Percentiles rank a stretch among this genome's conserved stretches.
Conservation (phyloP, 2,888 invertebrate species). For the Aleiodes alternator region DNA sequence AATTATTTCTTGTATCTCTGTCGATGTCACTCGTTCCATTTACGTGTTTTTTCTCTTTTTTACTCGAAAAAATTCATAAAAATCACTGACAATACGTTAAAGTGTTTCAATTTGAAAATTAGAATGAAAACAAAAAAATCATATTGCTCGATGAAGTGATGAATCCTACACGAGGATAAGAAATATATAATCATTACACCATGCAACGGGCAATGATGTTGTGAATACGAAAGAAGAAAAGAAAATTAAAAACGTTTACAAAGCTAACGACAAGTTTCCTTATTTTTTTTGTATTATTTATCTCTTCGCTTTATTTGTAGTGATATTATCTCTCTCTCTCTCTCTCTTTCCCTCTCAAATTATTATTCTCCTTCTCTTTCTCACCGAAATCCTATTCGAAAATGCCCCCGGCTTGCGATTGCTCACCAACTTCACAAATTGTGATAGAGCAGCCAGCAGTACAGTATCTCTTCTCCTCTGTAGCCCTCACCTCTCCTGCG, state of each 20-base stretch:
- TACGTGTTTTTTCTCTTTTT: not conserved
- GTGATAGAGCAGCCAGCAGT: slow-evolving; percentile 38
- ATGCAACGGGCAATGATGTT: slow-evolving; percentile 1
- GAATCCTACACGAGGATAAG: slow-evolving; percentile 1
- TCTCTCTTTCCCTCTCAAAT: slow-evolving; percentile 7
- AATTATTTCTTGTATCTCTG: slow-evolving; percentile 24
- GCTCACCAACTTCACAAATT: slow-evolving; percentile 44
- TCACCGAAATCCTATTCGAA: slow-evolving; percentile 28
- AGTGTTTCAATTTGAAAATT: not conserved
- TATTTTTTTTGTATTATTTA: slow-evolving; percentile 2
- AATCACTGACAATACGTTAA: slow-evolving; percentile 21
- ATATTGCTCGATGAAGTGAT: slow-evolving; percentile 2
- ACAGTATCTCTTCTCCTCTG: slow-evolving; percentile 24
- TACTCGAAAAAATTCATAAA: slow-evolving; percentile 25
- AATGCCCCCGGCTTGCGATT: slow-evolving; percentile 37
- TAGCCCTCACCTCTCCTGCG: slow-evolving; percentile 29
- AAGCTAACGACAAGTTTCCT: not conserved
- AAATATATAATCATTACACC: not conserved
- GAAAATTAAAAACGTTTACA: slow-evolving; percentile 12
- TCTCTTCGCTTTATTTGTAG: not conserved
- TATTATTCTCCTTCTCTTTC: slow-evolving; percentile 22
- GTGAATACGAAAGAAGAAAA: not conserved
- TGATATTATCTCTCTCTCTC: slow-evolving; percentile 2
- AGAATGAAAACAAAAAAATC: too few relatives aligned
- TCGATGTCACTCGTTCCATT: slow-evolving; percentile 42